Evolutionary conservation across 2,888 invertebrate genomes (phyloP).

Genomic region (Limnephilus rhombicus): DNA sequence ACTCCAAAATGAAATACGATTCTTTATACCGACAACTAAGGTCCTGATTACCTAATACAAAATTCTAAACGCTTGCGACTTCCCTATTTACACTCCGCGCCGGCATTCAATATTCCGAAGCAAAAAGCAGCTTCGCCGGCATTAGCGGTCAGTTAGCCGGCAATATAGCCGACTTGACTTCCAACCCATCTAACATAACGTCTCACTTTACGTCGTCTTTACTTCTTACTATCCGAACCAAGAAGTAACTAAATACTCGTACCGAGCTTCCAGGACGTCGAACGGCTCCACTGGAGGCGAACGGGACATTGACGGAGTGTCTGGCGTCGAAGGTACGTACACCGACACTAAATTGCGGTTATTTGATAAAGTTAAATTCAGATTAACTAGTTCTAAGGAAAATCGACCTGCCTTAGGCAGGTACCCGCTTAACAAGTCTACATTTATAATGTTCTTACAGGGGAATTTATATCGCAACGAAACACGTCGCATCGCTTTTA

Average conservation of each 20-base stretch:
- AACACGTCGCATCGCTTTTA: background rate
- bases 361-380: conserved; percentile 7
- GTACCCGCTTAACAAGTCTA: background rate
- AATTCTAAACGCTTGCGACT: background rate
- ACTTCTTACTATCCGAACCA: conserved; percentile 12
- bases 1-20: background rate
- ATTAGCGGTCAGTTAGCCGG: conserved; percentile 16
- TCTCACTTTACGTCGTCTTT: conserved; percentile 42
- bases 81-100: background rate
- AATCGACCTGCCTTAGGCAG: background rate
- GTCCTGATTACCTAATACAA: background rate
- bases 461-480: background rate
- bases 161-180: conserved; percentile 24
- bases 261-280: conserved; percentile 33
- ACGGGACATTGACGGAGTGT: conserved; percentile 55
- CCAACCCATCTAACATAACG: conserved; percentile 56
- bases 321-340: background rate
- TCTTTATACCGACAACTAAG: background rate
- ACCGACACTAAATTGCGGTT: conserved; percentile 40
- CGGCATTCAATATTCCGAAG: background rate
- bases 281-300: conserved; percentile 35
- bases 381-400: background rate
- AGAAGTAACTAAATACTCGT: conserved; percentile 14
- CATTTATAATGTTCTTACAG: background rate
- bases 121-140: conserved; percentile 29